Evolutionary conservation across 2,888 invertebrate species (phyloP).

Genomic region (Trichogramma evanescens): DNA sequence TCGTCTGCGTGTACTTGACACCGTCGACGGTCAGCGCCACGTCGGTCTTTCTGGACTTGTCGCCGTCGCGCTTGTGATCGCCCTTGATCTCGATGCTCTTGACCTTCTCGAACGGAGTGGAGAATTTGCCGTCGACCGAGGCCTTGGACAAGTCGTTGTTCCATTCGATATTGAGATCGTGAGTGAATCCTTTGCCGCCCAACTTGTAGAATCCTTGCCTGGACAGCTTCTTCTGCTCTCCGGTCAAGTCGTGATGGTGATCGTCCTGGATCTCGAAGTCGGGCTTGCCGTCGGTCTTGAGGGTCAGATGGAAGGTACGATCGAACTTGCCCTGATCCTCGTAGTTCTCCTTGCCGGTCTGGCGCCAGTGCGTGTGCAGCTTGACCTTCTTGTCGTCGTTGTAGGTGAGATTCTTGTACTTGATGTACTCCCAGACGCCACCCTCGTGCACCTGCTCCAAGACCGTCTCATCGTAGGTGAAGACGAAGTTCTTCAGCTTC

Average conservation of each 20-base stretch:
- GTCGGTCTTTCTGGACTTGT: constrained; percentile 38
- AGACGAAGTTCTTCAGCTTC: constrained; percentile 54
- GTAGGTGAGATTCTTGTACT: constrained; percentile 48
- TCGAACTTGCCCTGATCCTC: constrained; percentile 42
- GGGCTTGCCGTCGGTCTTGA: constrained; percentile 50
- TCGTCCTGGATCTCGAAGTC: constrained; percentile 48
- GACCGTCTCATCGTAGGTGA: constrained; percentile 43
- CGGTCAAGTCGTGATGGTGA: constrained; percentile 47
- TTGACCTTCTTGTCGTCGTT: constrained; percentile 53
- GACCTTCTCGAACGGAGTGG: constrained; percentile 35
- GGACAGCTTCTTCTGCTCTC: constrained; percentile 32
- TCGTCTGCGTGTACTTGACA: constrained; percentile 54
- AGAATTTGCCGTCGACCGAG: constrained; percentile 31
- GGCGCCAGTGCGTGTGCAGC: constrained; percentile 36
- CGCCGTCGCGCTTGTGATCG: constrained; percentile 35
- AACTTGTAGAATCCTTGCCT: constrained; percentile 28
- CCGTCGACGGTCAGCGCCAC: constrained; percentile 53
- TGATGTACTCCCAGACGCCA: constrained; percentile 37
- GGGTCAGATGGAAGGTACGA: constrained; percentile 46
- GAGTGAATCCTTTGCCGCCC: constrained; percentile 31
- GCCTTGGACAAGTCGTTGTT: constrained; percentile 28
- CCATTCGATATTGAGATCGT: constrained; percentile 26
- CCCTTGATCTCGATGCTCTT: constrained; percentile 35
- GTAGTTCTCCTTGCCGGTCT: constrained; percentile 30
- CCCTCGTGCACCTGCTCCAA: constrained; percentile 33